Conservation (phyloP, 2,888 invertebrate genomes). For the Syritta pipiens region DNA sequence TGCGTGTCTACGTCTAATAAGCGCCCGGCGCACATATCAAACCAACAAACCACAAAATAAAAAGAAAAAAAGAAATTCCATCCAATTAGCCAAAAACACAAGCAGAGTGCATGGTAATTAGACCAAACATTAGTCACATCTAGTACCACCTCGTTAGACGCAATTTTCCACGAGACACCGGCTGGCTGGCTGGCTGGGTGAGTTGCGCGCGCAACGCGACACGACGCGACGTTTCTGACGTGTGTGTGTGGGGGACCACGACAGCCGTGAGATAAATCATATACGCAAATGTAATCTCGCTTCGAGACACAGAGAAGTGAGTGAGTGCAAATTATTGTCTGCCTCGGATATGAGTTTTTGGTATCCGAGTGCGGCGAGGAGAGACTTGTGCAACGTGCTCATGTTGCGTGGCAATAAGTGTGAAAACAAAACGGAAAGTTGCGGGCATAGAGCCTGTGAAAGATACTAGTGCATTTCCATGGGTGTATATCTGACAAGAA, state of each 20-base stretch:
- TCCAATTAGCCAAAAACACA: conserved; percentile 65
- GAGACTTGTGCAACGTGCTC: conserved; percentile 16
- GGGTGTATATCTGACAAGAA: conserved; percentile 45
- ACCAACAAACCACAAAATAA: neutral
- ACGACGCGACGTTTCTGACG: conserved; percentile 41
- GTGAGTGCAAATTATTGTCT: conserved; percentile 60
- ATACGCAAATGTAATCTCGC: conserved; percentile 42
- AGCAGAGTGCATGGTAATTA: conserved; percentile 60
- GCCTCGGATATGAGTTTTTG: conserved; percentile 51
- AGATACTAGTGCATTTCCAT: conserved; percentile 33
- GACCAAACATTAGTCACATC: conserved; percentile 68
- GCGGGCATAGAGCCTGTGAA: conserved; percentile 37
- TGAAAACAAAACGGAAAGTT: conserved; percentile 40
- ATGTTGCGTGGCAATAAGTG: conserved; percentile 17
- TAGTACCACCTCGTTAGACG: conserved; percentile 63
- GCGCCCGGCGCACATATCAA: conserved; percentile 30
- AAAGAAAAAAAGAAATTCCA: conserved; percentile 18
- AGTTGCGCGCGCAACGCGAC: no score
- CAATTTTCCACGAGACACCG: conserved; percentile 50
- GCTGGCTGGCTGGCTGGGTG: conserved; percentile 12
- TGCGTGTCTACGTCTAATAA: conserved; percentile 57
- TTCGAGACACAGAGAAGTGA: conserved; percentile 18
- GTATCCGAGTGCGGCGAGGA: conserved; percentile 10
- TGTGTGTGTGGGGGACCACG: conserved; percentile 64
- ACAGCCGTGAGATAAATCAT: conserved; percentile 67